phyloP scores from a whole-genome alignment of 2,888 invertebrate species.

The Drosophila borealis region DNA sequence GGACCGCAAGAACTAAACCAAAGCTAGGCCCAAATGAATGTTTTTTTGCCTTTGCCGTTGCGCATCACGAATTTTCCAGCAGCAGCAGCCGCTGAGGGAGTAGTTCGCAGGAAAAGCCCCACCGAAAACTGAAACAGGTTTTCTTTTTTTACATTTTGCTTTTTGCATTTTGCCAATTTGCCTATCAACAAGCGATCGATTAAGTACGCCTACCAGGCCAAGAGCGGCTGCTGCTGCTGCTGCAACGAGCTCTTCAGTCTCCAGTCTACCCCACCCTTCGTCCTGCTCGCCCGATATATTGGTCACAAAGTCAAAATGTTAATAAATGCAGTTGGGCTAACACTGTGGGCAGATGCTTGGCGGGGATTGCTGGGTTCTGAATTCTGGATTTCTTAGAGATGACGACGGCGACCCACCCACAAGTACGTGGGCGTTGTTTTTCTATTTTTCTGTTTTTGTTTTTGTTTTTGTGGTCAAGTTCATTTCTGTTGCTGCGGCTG shows the following conservation, averaged over 20 bases:
- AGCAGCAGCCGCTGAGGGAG: conserved; percentile 40
- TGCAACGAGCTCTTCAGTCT: conserved; percentile 15
- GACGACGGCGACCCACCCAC: conserved; percentile 69
- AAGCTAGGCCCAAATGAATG: conserved; percentile 49
- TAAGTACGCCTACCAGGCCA: conserved; percentile 73
- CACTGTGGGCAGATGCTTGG: conserved; percentile 39
- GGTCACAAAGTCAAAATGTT: conserved; percentile 82
- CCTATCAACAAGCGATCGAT: conserved; percentile 83
- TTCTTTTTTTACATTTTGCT: conserved; percentile 31
- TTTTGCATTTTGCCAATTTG: conserved; percentile 80
- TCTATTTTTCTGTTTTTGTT: conserved; percentile 24
- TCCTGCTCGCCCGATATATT: conserved; percentile 50
- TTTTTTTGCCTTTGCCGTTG: conserved; percentile 26
- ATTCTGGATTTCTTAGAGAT: conserved; percentile 26
- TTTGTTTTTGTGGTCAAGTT: conserved; percentile 80
- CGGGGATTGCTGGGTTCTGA: conserved; percentile 24
- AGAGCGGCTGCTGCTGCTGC: conserved; percentile 19
- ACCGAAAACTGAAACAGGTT: conserved; percentile 74
- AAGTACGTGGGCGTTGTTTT: conserved; percentile 66
- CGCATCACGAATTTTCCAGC: conserved; percentile 79
- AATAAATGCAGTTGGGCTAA: conserved; percentile 72
- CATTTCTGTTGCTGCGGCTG: conserved; percentile 72
- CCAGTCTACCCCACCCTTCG: conserved; percentile 1
- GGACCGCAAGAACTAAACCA: conserved; percentile 60
- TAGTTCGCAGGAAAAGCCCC: conserved; percentile 48